These are phyloP conservation scores for Tenualosa ilisha DNA, from an alignment of 2,797 vertebrate species.

Conservation along the genomic window DNA sequence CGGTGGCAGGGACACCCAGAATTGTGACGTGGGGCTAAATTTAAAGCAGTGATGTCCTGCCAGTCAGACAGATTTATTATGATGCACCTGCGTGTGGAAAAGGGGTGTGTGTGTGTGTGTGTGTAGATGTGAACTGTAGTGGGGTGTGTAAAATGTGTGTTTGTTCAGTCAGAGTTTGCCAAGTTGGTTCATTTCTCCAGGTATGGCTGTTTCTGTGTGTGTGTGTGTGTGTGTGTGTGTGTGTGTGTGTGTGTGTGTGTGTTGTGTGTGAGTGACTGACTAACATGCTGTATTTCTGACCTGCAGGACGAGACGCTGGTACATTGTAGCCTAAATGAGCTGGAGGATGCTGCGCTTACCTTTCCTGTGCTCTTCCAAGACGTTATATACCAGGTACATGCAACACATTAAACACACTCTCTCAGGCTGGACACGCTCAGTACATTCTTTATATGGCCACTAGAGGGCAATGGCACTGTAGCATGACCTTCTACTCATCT, in stretches of 20 bases:
- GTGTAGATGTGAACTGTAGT: not conserved
- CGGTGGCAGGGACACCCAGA: not conserved
- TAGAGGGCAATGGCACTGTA: not conserved
- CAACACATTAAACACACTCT: not conserved
- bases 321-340: constrained; percentile 97
- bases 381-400: constrained; percentile 95
- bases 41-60: constrained; percentile 8
- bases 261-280: not conserved
- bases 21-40: not conserved
- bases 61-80: not conserved
- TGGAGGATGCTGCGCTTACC: constrained; percentile 97
- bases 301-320: constrained; percentile 94
- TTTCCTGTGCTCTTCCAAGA: constrained; percentile 99
- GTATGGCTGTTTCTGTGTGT: not conserved
- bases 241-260: not conserved
- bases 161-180: not conserved
- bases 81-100: not conserved
- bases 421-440: not conserved
- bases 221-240: not conserved
- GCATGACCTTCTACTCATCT: not conserved
- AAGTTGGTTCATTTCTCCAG: not conserved
- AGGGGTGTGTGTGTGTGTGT: not conserved
- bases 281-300: not conserved
- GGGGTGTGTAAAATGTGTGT: not conserved
- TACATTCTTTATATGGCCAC: not conserved